Base-by-base conservation (phyloP, 1,140 invertebrate species). In the Drosophila ercepeae region DNA sequence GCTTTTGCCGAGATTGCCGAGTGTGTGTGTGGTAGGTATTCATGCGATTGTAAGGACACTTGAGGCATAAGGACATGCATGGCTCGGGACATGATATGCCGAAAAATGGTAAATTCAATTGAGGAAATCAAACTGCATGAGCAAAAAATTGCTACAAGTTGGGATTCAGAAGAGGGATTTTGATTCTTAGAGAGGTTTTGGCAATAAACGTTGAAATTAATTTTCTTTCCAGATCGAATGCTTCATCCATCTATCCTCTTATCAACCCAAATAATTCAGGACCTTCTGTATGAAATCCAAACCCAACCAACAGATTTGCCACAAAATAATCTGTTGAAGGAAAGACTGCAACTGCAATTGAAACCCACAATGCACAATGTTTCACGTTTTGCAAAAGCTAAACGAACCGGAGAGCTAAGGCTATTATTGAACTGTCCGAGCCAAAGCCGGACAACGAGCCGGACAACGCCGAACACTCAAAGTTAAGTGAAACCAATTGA, bases 401-500 rank as follows among this genome's bases (percentile, higher is more conserved):
- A 63, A 42, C 70, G 45, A 51, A 4, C 39, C 46, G 14, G 23
- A 13, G 19, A 64, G 18, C 58, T 21, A 23, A 18, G 60, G 46
- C 60, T 64, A 64, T 64, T 64, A 64, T 61, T 48, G 60, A 48
- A 64, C 60, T 49, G 60, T 41, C 55, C 55, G 42, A 49, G 60
- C 14, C 36, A 13, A 9, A 13, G 21, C n/a, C n/a, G n/a, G n/a
- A n/a, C n/a, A n/a, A n/a, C 59, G 19, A 50, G 51, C 34, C 46
- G 48, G 60, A 21, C 51, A 50, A 76, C 63, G 60, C 55, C 27
- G 34, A 55, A 55, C 53, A 53, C 68, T 70, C 55, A 75, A 53
- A 67, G 78, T 89, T 89, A 89, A 89, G 86, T 89, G 86, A 89
- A 89, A 89, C 86, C 86, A 89, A 89, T 86, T 89, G 74, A 82